These are phyloP conservation scores for Scaptomyza pallida DNA, from an alignment of 1,140 invertebrate genomes.

Conservation along the genomic window DNA sequence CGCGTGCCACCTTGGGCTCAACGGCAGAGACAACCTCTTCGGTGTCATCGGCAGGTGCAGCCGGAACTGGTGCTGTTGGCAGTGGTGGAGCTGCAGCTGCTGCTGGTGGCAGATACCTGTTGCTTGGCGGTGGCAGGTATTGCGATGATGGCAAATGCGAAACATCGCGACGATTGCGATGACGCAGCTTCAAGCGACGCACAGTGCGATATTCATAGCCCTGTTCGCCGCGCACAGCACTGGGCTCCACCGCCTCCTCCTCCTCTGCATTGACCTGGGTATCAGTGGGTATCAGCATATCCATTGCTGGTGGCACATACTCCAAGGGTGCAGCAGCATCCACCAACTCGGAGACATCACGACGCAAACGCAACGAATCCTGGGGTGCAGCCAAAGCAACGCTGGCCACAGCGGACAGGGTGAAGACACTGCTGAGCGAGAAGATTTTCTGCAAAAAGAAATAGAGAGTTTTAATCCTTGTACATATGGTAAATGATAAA, in stretches of 20 bases:
- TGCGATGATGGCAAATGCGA: constrained; percentile 59
- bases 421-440: constrained; percentile 59
- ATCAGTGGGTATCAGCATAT: constrained; percentile 16
- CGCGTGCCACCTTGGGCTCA: constrained; percentile 63
- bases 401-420: constrained; percentile 69
- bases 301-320: constrained; percentile 50
- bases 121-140: constrained; percentile 61
- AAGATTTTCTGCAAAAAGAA: constrained; percentile 67
- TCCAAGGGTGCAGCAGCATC: constrained; percentile 47
- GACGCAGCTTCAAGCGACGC: constrained; percentile 67
- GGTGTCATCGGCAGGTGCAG: constrained; percentile 50
- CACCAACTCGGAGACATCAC: constrained; percentile 64
- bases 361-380: constrained; percentile 36
- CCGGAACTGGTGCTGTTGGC: too few species aligned
- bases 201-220: constrained; percentile 77
- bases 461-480: constrained; percentile 3
- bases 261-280: too few species aligned
- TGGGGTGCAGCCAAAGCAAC: constrained; percentile 61
- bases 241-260: constrained; percentile 29
- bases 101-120: constrained; percentile 67
- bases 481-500: neutral
- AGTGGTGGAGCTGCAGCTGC: constrained; percentile 18
- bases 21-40: constrained; percentile 65
- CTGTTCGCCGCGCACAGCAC: constrained; percentile 50
- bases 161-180: constrained; percentile 73